Conservation (phyloP, 2,797 vertebrate species). For the Semaprochilodus insignis region DNA sequence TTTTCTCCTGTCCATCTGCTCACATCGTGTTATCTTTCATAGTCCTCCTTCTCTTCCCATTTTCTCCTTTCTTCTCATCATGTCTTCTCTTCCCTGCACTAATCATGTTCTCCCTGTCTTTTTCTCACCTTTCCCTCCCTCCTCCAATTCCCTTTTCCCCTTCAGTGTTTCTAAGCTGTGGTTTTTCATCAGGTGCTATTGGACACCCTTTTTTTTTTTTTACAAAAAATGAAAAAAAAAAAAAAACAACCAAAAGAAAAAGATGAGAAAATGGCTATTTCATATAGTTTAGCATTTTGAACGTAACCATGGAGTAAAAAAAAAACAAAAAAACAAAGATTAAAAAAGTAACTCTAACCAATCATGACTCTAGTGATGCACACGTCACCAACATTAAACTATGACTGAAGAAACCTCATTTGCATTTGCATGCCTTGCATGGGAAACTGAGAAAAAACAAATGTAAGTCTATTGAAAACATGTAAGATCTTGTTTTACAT, state of each 20-base stretch:
- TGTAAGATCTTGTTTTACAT: conserved; percentile 86
- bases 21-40: conserved; percentile 21
- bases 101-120: conserved; percentile 60
- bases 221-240: too few relatives aligned
- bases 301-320: conserved; percentile 25
- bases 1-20: conserved; percentile 48
- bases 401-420: conserved; percentile 73
- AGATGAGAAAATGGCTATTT: conserved; percentile 54
- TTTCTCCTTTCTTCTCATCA: conserved; percentile 37
- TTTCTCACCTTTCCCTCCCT: conserved; percentile 77
- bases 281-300: conserved; percentile 34
- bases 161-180: conserved; percentile 57
- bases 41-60: neutral
- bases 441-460: conserved; percentile 81
- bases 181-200: conserved; percentile 60
- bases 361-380: conserved; percentile 74
- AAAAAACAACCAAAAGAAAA: conserved; percentile 26
- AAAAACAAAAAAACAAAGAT: neutral
- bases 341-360: conserved; percentile 64
- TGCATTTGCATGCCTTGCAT: conserved; percentile 98
- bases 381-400: conserved; percentile 73
- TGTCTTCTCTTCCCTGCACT: conserved; percentile 38
- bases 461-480: conserved; percentile 86
- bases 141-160: conserved; percentile 38
- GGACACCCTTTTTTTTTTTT: conserved; percentile 49